Evolutionary conservation across 2,797 vertebrate species (phyloP), one percentile per base, ranked within the genome.

Genomic region (Pteropus rufus): DNA sequence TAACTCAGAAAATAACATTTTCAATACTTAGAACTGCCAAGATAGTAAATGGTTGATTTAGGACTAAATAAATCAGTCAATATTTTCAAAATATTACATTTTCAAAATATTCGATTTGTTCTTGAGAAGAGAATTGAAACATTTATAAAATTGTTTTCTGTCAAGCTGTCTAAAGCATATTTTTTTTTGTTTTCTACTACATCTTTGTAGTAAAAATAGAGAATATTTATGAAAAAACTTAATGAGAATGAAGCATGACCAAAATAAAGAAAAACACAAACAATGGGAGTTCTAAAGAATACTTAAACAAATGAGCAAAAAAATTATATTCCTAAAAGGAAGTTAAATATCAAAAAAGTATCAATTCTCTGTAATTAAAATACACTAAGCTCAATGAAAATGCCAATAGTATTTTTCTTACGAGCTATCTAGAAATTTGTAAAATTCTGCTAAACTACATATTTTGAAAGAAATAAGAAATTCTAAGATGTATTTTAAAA

Each of bases 21-120:
- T 67, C 14, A 89, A 72, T 86, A 79, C 24, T 39, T 77, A 93
- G 34, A 85, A 69, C 73, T 94, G 82, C 29, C 49, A 93, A 93
- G 67, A 85, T 93, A 85, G 39, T 93, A 95, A 95, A 62, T 49
- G 81, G 29, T 77, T 88, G 62, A 62, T 36, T 93, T 95, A 79
- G n/a, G n/a, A 67, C 73, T 85, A 87, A 94, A 85, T 92, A 83
- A 86, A 29, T 89, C 23, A 31, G 21, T 7, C n/a, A 93, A 85
- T 94, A 89, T 89, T 93, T 93, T 96, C 23, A 96, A 91, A 93
- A 92, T 41, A 82, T 64, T 97, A 49, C 49, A 89, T 89, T 93
- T 93, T 95, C 18, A 96, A 91, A 93, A 92, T 41, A 82, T 64
- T 97, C 52, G 46, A 54, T 56, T 44, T 86, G 56, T 94, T 96